Evolutionary conservation across 2,888 invertebrate species (phyloP), one percentile per base, ranked within the genome.

Genomic region (Tipula confusa): DNA sequence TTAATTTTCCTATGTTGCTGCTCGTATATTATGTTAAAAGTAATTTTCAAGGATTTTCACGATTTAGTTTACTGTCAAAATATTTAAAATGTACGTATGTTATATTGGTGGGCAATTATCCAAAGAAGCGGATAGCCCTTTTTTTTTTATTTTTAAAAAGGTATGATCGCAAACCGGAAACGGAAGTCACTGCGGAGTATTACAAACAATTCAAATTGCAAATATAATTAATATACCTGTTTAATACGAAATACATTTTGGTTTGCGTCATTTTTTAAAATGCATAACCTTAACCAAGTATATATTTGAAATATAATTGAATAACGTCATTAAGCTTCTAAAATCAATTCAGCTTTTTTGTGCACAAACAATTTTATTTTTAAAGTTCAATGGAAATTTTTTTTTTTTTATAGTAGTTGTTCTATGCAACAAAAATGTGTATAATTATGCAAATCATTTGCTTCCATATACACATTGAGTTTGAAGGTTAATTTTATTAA

Each of bases 401-500:
- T 18, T 64, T 64, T 64, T 48, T 64, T 64, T 24, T 64, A 64
- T 7, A 24, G 64, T 64, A 48, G 48, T 48, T 48, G 48, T 18
- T 43, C n/a, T 43, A 9, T 64, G 64, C 64, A 64, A 64, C 64
- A 24, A 18, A 64, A 9, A 64, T 24, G 24, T 64, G 64, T 64
- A 2, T 64, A 64, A 24, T 64, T 64, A 64, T 64, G 64, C 64
- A 64, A 64, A 64, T 24, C 64, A 64, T 64, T 24, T 24, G 24
- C 33, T 33, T 33, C 33, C 1, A 2, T 38, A 38, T 13, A 38
- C 13, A 13, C 13, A 13, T 38, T 24, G 64, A 64, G 64, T 64
- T 64, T 64, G 64, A 64, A 64, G 64, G 64, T 64, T 64, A 64
- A 64, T 64, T 64, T 64, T 24, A 64, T 64, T 64, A 24, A 64